Evolutionary conservation across 2,113 vertebrate species (phyloP), one percentile per base, ranked within the genome.

Genomic region (Oncorhynchus masou): DNA sequence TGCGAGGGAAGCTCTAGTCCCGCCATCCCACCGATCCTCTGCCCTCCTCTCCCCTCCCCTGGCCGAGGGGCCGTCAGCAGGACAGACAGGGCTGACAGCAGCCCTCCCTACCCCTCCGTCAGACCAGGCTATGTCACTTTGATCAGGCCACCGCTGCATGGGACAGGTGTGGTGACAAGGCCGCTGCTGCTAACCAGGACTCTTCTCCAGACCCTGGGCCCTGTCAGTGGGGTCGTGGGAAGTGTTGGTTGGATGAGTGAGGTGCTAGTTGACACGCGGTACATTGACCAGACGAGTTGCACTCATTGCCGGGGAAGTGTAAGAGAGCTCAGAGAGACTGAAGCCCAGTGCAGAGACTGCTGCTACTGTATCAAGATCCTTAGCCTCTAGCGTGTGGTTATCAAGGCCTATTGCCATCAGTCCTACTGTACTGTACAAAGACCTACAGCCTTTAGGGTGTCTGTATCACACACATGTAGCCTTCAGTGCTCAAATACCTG

Each of bases 81-180:
- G 87, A 90, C 86, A 88, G 84, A 80, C 71, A 57, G 59, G 87
- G 81, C 31, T 87, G 89, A 90, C 90, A 90, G 89, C 83, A 81
- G 82, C 84, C 78, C 54, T 76, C 83, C 85, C 77, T 20, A 73
- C 68, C 12, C 16, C 68, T 81, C 79, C 75, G 80, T 22, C 75
- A 51, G 80, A 34, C 68, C 68, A n/a, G 20, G 2, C 65, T n/a
- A 79, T 86, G 88, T 86, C 79, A 83, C 82, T 87, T 87, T 90
- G 88, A 90, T 86, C 86, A 84, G 74, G 71, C 75, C 70, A 24
- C 51, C 76, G 68, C 73, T 5, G 74, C 34, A 79, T 74, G 45
- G 80, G 75, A 16, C 83, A 80, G 81, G 82, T 89, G 83, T 85
- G 88, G 80, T 79, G 85, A 89, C 79, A 64, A 70, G 69, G 75